A percentile compares a stretch with the other conserved stretches of the same genome.
phyloP scores from a whole-genome alignment of 2,113 vertebrate species.

The Lampris megalopsis region DNA sequence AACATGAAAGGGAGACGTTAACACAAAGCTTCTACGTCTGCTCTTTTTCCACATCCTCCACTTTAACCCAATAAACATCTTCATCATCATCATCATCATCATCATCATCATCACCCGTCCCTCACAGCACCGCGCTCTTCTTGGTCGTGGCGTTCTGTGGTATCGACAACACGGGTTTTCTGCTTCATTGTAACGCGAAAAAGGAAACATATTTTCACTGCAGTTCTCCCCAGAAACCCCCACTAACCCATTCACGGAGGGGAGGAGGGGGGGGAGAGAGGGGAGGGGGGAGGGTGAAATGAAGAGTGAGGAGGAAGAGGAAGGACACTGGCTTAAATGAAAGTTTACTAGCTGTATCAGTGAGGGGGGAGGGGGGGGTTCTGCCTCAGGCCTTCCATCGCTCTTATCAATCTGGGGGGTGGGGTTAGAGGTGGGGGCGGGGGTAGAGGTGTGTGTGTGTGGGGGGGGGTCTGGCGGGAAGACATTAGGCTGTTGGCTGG shows the following conservation, averaged over 20 bases:
- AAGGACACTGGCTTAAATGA: conserved; percentile 81
- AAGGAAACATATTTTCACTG: no score
- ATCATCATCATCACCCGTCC: no score
- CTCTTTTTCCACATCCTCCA: no score
- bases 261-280: neutral
- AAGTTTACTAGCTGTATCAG: conserved; percentile 84
- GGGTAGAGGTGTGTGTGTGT: conserved; percentile 41
- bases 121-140: no score
- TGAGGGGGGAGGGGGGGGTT: conserved; percentile 58
- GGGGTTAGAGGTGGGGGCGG: conserved; percentile 43
- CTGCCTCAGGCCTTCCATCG: conserved; percentile 63
- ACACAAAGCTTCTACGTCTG: no score
- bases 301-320: conserved; percentile 29
- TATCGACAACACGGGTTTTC: no score
- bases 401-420: conserved; percentile 60
- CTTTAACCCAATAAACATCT: no score
- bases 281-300: neutral
- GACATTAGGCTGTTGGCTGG: conserved; percentile 77
- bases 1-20: no score
- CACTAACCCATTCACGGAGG: neutral
- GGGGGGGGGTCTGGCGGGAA: conserved; percentile 74
- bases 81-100: no score
- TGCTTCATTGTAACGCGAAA: no score
- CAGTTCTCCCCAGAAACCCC: no score
- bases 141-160: no score